These are phyloP conservation scores for Neuroterus valhalla DNA, from an alignment of 1,140 invertebrate species.

Conservation along the genomic window DNA sequence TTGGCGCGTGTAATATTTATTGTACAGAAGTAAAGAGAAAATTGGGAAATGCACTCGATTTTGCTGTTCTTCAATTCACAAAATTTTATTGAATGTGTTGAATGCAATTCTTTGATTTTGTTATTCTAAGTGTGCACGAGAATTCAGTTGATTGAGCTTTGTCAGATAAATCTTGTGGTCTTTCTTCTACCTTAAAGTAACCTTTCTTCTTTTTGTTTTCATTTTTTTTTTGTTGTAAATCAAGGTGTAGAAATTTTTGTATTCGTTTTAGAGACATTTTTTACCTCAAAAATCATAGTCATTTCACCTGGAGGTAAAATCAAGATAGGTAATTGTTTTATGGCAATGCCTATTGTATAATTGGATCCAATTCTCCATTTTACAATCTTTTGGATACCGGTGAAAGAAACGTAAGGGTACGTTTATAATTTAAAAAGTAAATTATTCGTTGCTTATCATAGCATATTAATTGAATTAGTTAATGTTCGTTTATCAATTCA, in stretches of 20 bases:
- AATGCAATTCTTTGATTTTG: not conserved
- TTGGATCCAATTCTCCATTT: slow-evolving; percentile 3
- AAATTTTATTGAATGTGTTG: not conserved
- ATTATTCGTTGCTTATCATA: not conserved
- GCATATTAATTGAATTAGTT: slow-evolving; percentile 15
- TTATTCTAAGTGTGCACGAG: not conserved
- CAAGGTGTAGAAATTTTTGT: slow-evolving; percentile 16
- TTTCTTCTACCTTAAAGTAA: no score
- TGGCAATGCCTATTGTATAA: not conserved
- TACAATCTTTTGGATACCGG: slow-evolving; percentile 16
- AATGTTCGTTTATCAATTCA: slow-evolving; percentile 19
- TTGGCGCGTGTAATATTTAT: slow-evolving; percentile 22
- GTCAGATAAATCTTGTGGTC: no score
- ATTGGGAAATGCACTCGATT: slow-evolving; percentile 7
- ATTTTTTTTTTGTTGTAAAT: not conserved
- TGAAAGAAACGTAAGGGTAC: not conserved
- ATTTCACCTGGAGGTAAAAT: not conserved
- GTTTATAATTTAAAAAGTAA: slow-evolving; percentile 8
- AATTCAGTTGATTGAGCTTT: no score
- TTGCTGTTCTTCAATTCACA: not conserved
- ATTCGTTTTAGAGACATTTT: not conserved
- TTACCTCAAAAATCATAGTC: not conserved
- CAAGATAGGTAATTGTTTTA: not conserved
- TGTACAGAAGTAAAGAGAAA: not conserved
- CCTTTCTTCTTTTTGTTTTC: not conserved